Evolutionary conservation across 2,888 invertebrate species (phyloP).

Genomic region (Ferrisia virgata): DNA sequence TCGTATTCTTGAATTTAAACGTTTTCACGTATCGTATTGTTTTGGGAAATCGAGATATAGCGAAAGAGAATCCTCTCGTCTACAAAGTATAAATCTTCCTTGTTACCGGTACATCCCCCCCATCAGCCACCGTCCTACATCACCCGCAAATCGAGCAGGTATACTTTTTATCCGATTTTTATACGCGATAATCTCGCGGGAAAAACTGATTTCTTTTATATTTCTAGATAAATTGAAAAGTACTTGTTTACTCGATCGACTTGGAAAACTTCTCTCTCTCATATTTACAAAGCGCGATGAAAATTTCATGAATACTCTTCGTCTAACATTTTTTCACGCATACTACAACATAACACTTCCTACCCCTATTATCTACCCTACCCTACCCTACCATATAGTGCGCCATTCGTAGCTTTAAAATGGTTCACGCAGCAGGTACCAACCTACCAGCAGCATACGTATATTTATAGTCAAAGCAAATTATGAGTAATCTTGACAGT

Average conservation of each 20-base stretch:
- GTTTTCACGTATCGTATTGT: constrained; percentile 9
- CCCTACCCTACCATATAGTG: too few relatives aligned
- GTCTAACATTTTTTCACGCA: neutral
- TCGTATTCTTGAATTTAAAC: constrained; percentile 10
- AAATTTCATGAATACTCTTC: neutral
- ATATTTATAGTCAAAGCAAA: neutral
- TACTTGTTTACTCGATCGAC: neutral
- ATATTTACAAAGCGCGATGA: neutral
- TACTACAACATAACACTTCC: too few relatives aligned
- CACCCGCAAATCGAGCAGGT: neutral
- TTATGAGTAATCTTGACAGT: constrained; percentile 23
- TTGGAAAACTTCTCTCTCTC: neutral
- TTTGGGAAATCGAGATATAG: constrained; percentile 7
- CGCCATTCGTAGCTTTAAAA: neutral
- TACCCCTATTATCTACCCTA: too few relatives aligned
- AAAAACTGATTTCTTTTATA: neutral
- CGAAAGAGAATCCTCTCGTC: neutral
- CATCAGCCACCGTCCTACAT: neutral
- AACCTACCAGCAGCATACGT: too few relatives aligned
- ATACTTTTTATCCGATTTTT: neutral
- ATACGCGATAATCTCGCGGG: constrained; percentile 10
- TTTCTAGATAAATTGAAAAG: neutral
- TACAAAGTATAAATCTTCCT: neutral
- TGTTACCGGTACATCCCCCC: neutral
- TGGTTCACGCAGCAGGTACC: neutral